These are phyloP conservation scores for Zootoca vivipara DNA, from an alignment of 2,113 vertebrate genomes.

Conservation along the genomic window DNA sequence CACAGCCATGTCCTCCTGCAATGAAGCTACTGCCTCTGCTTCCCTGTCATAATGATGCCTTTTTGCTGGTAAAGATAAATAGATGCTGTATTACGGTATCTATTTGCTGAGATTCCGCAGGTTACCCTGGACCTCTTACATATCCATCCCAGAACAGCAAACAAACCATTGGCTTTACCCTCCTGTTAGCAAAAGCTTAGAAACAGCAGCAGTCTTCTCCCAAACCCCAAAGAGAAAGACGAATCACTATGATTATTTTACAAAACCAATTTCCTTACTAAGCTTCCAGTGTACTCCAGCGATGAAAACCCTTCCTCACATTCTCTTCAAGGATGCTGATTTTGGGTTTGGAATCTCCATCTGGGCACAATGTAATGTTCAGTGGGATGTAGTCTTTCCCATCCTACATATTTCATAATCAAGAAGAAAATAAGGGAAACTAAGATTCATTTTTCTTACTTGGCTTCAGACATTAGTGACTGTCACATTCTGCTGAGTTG, in stretches of 20 bases:
- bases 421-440: neutral
- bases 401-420: slow-evolving; percentile 73
- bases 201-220: neutral
- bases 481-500: neutral
- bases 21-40: neutral
- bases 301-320: slow-evolving; percentile 72
- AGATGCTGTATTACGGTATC: neutral
- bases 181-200: neutral
- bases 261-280: slow-evolving; percentile 74
- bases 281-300: slow-evolving; percentile 78
- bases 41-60: neutral
- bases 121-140: neutral
- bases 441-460: neutral
- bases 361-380: slow-evolving; percentile 84
- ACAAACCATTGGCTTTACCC: neutral
- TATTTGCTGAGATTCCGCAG: neutral
- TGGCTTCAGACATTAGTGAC: neutral
- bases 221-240: neutral
- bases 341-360: slow-evolving; percentile 74
- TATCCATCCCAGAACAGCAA: neutral
- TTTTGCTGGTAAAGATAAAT: neutral
- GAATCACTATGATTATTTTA: neutral
- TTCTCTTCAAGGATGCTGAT: slow-evolving; percentile 74
- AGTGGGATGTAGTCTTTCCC: slow-evolving; percentile 95
- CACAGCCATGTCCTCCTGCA: neutral